Conservation (phyloP, 2,113 vertebrate species). For the Larimichthys crocea region DNA sequence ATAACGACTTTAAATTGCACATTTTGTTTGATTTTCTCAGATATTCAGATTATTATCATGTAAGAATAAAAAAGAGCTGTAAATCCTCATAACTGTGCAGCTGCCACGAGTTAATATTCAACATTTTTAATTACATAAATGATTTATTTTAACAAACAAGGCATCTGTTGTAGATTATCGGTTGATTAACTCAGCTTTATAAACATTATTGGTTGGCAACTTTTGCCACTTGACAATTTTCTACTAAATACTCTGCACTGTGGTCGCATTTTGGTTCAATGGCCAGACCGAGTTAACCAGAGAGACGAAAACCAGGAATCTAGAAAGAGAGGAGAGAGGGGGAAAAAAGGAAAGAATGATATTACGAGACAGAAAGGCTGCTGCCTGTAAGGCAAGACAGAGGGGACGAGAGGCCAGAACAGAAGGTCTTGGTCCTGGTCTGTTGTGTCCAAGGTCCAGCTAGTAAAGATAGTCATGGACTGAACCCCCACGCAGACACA, state of each 20-base stretch:
- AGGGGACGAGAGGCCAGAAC: slow-evolving; percentile 29
- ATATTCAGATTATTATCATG: too few relatives aligned
- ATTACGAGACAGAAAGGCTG: background rate
- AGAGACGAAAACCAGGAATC: slow-evolving; percentile 5
- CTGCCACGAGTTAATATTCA: background rate
- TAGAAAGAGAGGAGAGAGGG: background rate
- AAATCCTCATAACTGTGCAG: background rate
- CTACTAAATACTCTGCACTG: background rate
- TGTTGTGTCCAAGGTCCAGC: slow-evolving; percentile 44
- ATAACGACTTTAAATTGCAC: background rate
- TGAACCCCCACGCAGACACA: slow-evolving; percentile 31
- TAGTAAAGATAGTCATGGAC: slow-evolving; percentile 56
- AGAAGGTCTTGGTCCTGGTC: slow-evolving; percentile 35
- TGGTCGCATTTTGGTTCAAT: background rate
- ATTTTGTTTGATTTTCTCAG: background rate
- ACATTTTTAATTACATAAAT: too few relatives aligned
- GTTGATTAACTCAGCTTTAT: background rate
- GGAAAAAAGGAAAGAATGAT: background rate
- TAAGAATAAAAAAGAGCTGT: background rate
- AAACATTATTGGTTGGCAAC: background rate
- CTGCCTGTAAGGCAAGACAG: slow-evolving; percentile 34
- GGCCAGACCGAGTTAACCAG: background rate
- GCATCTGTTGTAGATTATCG: too few relatives aligned
- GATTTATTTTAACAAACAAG: too few relatives aligned
- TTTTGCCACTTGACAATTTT: background rate